Conservation (phyloP, 2,113 vertebrate genomes). For the Bos indicus region DNA sequence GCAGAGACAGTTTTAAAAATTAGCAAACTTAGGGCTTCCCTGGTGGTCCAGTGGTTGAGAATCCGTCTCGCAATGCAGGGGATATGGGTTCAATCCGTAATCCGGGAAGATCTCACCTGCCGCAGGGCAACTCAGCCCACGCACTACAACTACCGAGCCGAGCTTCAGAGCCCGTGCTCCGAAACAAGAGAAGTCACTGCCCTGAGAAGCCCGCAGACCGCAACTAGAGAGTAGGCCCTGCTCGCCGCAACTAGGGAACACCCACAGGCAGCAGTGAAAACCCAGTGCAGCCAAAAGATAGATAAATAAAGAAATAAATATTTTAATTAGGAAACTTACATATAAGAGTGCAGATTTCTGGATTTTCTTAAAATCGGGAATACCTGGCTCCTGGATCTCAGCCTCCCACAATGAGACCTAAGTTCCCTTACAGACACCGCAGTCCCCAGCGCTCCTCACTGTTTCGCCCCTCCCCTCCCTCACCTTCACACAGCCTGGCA, state of each 20-base stretch:
- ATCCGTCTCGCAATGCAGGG: accelerated
- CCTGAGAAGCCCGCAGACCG: accelerated
- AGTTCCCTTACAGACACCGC: accelerated
- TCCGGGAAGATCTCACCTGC: neutral
- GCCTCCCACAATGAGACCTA: too few species aligned
- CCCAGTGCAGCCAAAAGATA: neutral
- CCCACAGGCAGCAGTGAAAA: accelerated
- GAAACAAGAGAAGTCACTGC: neutral
- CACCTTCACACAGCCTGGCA: neutral
- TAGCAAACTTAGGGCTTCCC: neutral
- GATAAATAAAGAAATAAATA: neutral
- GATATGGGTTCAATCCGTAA: neutral
- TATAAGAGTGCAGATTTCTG: neutral
- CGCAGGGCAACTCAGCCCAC: accelerated
- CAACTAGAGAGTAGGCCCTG: accelerated
- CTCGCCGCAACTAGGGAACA: neutral
- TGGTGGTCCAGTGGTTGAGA: neutral
- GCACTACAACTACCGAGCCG: accelerated
- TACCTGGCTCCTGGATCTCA: neutral
- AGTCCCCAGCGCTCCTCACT: neutral
- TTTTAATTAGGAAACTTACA: neutral
- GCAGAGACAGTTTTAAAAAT: neutral
- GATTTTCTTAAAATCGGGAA: neutral
- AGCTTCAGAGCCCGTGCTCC: neutral
- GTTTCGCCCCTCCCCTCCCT: neutral